phyloP scores from a whole-genome alignment of 2,797 vertebrate genomes.

The Austrolebias charrua region DNA sequence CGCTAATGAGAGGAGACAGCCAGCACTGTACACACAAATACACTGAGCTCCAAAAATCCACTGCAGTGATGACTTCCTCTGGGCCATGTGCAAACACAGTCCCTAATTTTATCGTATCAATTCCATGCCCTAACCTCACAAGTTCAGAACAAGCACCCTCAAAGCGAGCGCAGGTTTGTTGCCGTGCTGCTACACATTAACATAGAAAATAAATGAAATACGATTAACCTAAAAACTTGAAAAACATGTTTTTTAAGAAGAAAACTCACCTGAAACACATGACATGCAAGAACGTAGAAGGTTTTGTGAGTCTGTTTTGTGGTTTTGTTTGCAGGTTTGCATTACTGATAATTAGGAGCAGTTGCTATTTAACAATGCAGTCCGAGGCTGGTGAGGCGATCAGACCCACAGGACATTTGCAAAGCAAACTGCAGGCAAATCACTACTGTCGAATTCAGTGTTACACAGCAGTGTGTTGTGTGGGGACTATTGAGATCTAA shows the following conservation, averaged over 20 bases:
- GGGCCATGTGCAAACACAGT: slow-evolving; percentile 20
- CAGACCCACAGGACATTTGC: slow-evolving; percentile 41
- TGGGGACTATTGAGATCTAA: slow-evolving; percentile 7
- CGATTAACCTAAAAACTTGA: not conserved
- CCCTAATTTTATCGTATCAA: slow-evolving; percentile 21
- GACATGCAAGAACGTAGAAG: not conserved
- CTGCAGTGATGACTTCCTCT: slow-evolving; percentile 53
- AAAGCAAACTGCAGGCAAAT: slow-evolving; percentile 62
- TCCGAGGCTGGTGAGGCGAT: slow-evolving; percentile 19
- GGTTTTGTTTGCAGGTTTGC: slow-evolving; percentile 18
- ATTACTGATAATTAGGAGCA: slow-evolving; percentile 25
- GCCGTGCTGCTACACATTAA: not conserved
- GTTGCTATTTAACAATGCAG: slow-evolving; percentile 34
- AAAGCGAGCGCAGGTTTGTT: not conserved
- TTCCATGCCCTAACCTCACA: slow-evolving; percentile 8
- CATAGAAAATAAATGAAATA: not conserved
- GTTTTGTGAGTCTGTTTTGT: not conserved
- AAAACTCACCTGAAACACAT: not conserved
- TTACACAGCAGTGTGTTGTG: slow-evolving; percentile 10
- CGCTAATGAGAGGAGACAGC: slow-evolving; percentile 62
- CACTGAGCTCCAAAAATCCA: slow-evolving; percentile 54
- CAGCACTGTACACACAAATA: slow-evolving; percentile 67
- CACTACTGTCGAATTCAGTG: slow-evolving; percentile 1
- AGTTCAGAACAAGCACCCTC: not conserved
- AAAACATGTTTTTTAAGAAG: not conserved